Conservation (phyloP, 2,113 vertebrate species). For the Ariopsis seemanni region DNA sequence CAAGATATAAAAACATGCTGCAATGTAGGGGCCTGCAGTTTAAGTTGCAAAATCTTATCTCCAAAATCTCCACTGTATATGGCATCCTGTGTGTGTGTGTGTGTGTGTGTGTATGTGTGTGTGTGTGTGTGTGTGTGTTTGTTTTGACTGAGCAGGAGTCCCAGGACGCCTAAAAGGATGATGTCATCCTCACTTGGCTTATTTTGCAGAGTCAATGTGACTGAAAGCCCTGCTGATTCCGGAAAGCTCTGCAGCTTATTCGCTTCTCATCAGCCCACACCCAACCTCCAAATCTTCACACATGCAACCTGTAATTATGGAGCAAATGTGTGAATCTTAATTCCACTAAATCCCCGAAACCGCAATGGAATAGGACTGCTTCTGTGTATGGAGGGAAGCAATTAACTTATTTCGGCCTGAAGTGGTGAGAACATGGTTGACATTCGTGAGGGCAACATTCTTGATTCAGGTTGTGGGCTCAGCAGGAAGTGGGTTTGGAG, state of each 20-base stretch:
- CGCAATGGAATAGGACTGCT: conserved; percentile 5
- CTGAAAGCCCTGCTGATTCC: conserved; percentile 40
- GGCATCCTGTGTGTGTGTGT: conserved; percentile 50
- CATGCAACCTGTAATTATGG: conserved; percentile 41
- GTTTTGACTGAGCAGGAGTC: conserved; percentile 57
- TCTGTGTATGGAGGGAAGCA: conserved; percentile 11
- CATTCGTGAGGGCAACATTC: conserved; percentile 46
- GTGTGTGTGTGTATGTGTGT: conserved; percentile 27
- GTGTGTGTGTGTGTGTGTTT: conserved; percentile 12
- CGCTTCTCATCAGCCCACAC: conserved; percentile 46
- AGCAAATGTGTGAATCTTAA: conserved; percentile 33
- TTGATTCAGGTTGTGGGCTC: conserved; percentile 22
- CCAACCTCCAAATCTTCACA: conserved; percentile 20
- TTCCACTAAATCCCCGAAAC: conserved; percentile 16
- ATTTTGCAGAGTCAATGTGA: conserved; percentile 51
- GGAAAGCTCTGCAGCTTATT: conserved; percentile 22
- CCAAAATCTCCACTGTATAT: conserved; percentile 55
- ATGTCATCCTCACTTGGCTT: conserved; percentile 59
- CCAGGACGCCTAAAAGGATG: conserved; percentile 65
- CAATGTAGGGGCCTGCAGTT: conserved; percentile 38
- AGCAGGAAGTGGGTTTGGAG: conserved; percentile 23
- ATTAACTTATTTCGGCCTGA: conserved; percentile 43
- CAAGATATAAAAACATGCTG: background rate
- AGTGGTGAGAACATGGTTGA: conserved; percentile 46
- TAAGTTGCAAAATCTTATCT: conserved; percentile 57